phyloP scores from a whole-genome alignment of 2,113 vertebrate species.

The Oryctolagus cuniculus region mOryCun1.1 NC_091438.1:144173001-144173500 shows the following conservation, averaged over 20 bases:
- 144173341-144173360: constrained; percentile 46
- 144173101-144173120: background rate
- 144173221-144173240: background rate
- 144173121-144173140: background rate
- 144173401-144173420: background rate
- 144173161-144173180: background rate
- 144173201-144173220: background rate
- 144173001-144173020: background rate
- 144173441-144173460: background rate
- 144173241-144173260: background rate
- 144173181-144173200: background rate
- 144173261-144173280: background rate
- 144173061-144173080: background rate
- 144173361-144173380: constrained; percentile 65
- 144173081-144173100: background rate
- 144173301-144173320: background rate
- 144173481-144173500: background rate
- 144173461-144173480: background rate
- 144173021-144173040: background rate
- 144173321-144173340: constrained; percentile 2
- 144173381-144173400: background rate
- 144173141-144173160: background rate
- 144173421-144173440: background rate
- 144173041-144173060: background rate
- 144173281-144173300: background rate